phyloP scores from a whole-genome alignment of 1,140 invertebrate genomes.

The Chionoecetes opilio region DNA sequence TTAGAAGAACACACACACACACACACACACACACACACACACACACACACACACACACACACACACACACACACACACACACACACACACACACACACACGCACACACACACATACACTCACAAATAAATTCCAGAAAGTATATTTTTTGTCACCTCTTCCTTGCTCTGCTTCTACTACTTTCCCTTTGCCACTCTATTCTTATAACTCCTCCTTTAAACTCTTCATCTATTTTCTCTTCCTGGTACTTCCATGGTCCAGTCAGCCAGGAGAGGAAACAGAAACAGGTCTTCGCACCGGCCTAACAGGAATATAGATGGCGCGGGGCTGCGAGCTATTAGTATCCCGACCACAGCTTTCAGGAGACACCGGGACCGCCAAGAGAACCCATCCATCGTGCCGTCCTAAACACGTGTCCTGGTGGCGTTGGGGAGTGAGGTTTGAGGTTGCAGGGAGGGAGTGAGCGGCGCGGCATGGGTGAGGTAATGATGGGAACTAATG shows the following conservation, averaged over 20 bases:
- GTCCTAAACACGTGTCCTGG: background rate
- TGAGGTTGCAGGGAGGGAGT: background rate
- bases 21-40: too few species aligned
- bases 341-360: background rate
- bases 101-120: background rate
- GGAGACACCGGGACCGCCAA: background rate
- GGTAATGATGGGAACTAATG: conserved; percentile 9
- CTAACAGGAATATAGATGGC: background rate
- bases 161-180: too few species aligned
- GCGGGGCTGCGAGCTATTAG: background rate
- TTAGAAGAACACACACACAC: too few species aligned
- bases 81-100: too few species aligned
- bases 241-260: background rate
- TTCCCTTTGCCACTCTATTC: too few species aligned
- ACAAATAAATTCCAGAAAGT: background rate
- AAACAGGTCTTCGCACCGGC: background rate
- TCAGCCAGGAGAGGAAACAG: background rate
- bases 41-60: too few species aligned
- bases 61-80: too few species aligned
- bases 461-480: background rate
- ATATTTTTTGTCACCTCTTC: background rate
- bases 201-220: background rate
- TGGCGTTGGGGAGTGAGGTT: background rate
- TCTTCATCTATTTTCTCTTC: background rate
- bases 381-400: background rate